Evolutionary conservation across 2,888 invertebrate species (phyloP), one percentile per base, ranked within the genome.

Genomic region (Mythimna albipuncta): DNA sequence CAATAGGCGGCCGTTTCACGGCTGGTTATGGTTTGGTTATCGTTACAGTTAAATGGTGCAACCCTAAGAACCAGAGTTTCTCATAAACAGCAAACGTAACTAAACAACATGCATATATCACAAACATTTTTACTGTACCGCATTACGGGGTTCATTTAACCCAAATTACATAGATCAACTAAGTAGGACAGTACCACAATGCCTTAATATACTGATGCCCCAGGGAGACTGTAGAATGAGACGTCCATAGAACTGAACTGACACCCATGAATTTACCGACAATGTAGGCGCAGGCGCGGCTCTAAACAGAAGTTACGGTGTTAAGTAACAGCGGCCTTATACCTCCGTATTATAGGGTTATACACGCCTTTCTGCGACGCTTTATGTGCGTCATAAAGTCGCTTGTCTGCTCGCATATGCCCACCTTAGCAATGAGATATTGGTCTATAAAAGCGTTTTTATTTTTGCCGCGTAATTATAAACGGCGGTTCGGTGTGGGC

Each of bases 221-320:
- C 69, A 76, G 83, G 85, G 85, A 87, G 85, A 87, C 86, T 79
- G 87, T 78, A 81, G 86, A 92, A 91, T 91, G 90, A 92, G 91
- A 89, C 91, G 87, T 87, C 86, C 86, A 84, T 85, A 77, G 81
- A 83, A 83, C 80, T 87, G 83, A 89, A 89, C 86, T 91, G 94
- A 91, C 92, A 80, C 88, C 85, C 87, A 89, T 92, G 92, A 93
- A 92, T 93, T 91, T 91, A 85, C 89, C 85, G 85, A 94, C 93
- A 92, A 91, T 92, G 92, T 89, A 87, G 85, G 87, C 88, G 87
- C 64, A 87, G 82, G 91, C 85, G 91, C 85, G 88, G 80, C 80
- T 73, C 81, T 93, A 93, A 94, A 93, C 92, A 93, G 91, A 91
- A 95, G 93, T 94, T 93, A 95, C 92, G 92, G 93, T 91, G 92